Evolutionary conservation across 2,888 invertebrate genomes (phyloP).

Genomic region (Brachyptera putata): DNA sequence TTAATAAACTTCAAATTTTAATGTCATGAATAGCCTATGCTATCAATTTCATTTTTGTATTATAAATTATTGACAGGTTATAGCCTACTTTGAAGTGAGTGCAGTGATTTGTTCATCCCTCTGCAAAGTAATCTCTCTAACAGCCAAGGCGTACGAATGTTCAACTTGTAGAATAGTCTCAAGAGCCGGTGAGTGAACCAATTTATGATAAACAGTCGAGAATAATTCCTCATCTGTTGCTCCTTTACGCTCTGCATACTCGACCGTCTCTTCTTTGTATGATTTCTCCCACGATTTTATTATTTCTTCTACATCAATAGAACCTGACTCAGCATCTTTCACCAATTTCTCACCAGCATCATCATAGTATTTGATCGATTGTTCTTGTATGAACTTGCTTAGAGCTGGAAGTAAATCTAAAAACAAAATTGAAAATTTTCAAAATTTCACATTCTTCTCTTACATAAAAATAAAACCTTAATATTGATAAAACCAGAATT

Average conservation of each 20-base stretch:
- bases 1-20: too few relatives aligned
- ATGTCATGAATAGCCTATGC: too few relatives aligned
- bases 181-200: conserved; percentile 80
- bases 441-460: too few relatives aligned
- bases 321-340: conserved; percentile 56
- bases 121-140: conserved; percentile 65
- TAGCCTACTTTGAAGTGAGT: conserved; percentile 57
- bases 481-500: not conserved
- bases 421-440: conserved; percentile 32
- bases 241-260: conserved; percentile 76
- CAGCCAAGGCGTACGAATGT: conserved; percentile 77
- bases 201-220: conserved; percentile 75
- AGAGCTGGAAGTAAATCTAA: conserved; percentile 58
- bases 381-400: conserved; percentile 58
- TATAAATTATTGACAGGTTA: not conserved
- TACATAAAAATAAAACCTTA: not conserved
- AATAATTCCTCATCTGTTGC: conserved; percentile 83
- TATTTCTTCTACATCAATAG: conserved; percentile 66
- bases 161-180: conserved; percentile 86
- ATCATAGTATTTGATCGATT: conserved; percentile 65
- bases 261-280: conserved; percentile 74
- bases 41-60: not conserved
- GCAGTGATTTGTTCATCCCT: conserved; percentile 68
- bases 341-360: conserved; percentile 59
- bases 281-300: conserved; percentile 75